A percentile compares a stretch with the other conserved stretches of the same genome.
Evolutionary conservation across 2,888 invertebrate species (phyloP).

Genomic region (Nyleta sp.): DNA sequence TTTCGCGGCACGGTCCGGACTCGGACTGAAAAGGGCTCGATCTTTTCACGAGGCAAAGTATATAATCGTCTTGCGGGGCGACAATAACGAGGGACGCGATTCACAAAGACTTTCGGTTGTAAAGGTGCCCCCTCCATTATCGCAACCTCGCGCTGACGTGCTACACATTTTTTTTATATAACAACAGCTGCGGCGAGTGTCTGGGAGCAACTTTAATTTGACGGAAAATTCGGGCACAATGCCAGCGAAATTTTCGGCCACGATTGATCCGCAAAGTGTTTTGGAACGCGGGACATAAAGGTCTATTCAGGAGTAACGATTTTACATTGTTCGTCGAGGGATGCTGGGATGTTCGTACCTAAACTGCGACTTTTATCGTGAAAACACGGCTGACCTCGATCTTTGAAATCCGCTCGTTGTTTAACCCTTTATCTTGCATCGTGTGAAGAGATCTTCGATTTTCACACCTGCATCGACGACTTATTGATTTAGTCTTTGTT

Average conservation of each 20-base stretch:
- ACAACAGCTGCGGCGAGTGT: conserved; percentile 55
- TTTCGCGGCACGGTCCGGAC: conserved; percentile 54
- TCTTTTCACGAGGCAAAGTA: conserved; percentile 56
- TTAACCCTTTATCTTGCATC: conserved; percentile 8
- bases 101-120: conserved; percentile 55
- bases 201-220: conserved; percentile 54
- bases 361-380: too few relatives aligned
- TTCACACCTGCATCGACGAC: not conserved
- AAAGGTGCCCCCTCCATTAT: conserved; percentile 55
- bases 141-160: conserved; percentile 49
- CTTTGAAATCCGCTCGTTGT: not conserved
- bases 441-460: not conserved
- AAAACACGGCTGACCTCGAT: not conserved
- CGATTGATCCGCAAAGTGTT: conserved; percentile 39
- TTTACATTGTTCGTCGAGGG: conserved; percentile 25
- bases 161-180: conserved; percentile 45
- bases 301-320: conserved; percentile 23
- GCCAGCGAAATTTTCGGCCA: conserved; percentile 31
- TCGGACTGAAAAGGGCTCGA: conserved; percentile 57
- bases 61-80: conserved; percentile 61
- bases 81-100: conserved; percentile 60
- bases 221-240: conserved; percentile 62
- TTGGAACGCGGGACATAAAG: conserved; percentile 18
- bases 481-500: not conserved
- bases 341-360: conserved; percentile 5